Evolutionary conservation across 2,888 invertebrate species (phyloP), one percentile per base, ranked within the genome.

Genomic region (Orthosia cruda): DNA sequence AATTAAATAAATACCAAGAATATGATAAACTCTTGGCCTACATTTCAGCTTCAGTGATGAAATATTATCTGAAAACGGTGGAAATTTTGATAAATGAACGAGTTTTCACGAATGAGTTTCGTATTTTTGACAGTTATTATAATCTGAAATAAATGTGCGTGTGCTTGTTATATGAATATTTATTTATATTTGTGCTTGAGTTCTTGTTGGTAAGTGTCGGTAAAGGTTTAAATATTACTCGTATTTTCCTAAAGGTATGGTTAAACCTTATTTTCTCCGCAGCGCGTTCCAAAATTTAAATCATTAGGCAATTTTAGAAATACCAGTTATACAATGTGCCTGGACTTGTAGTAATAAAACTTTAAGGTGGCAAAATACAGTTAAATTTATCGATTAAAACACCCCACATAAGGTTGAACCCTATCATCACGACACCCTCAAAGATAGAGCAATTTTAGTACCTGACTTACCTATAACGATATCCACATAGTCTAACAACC

Each of bases 51-150:
- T 54, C n/a, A 26, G 15, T 4, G 18, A 62, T 78, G 83, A 80
- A 80, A 80, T 40, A 83, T 82, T 62, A 20, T 45, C 15, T 26
- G 54, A 66, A 83, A 50, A 26, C 32, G n/a, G 2, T 32, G 18
- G 18, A 50, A 57, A 54, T 65, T n/a, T 47, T 77, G 65, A 83
- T 71, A 63, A 83, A 80, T 78, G 72, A 58, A 45, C 23, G 11
- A 45, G 18, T 77, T 49, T 12, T 18, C 18, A 50, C 62, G 54
- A 54, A 67, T 62, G 54, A 58, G 49, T 71, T 78, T 79, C 13
- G n/a, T 45, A 26, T 47, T 83, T 78, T 63, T 83, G 72, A 83
- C 80, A 83, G 71, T 65, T 81, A 76, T 45, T 81, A 64, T 54
- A 59, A 16, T 45, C 26, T 49, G 9, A 49, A 65, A 81, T 81